phyloP scores from a whole-genome alignment of 2,888 invertebrate species.

The Timema podura region DNA sequence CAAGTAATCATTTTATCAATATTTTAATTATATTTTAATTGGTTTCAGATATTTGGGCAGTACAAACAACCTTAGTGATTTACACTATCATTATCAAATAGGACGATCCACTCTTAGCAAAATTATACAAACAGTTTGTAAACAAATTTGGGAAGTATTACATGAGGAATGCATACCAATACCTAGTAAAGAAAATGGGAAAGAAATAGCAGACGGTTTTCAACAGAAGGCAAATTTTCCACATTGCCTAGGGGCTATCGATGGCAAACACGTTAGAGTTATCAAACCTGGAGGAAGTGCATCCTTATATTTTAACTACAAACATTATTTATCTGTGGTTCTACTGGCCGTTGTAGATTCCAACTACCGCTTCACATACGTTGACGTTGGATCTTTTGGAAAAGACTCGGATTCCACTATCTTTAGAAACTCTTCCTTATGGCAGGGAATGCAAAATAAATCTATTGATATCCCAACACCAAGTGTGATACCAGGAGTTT shows the following conservation, averaged over 20 bases:
- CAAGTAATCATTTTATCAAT: too few species aligned
- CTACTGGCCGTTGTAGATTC: not conserved
- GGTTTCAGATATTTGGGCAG: constrained; percentile 14
- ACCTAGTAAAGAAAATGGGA: too few species aligned
- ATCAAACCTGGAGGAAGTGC: constrained; percentile 5
- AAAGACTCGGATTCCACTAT: constrained; percentile 1
- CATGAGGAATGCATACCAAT: not conserved
- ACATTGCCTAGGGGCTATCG: too few species aligned
- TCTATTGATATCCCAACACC: not conserved
- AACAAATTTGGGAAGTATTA: constrained; percentile 9
- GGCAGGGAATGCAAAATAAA: not conserved
- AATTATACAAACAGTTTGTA: constrained; percentile 4
- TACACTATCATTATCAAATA: not conserved
- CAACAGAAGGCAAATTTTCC: not conserved
- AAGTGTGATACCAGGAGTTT: not conserved
- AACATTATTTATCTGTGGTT: not conserved
- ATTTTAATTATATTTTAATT: not conserved
- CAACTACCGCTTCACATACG: constrained; percentile 2
- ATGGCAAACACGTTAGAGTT: not conserved
- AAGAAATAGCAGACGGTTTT: not conserved
- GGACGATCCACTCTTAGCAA: constrained; percentile 10
- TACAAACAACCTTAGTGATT: not conserved
- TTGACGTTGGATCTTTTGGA: constrained; percentile 3
- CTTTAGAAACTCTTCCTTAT: not conserved
- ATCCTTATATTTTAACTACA: not conserved